Conservation (phyloP, 2,888 invertebrate species). For the Acronicta psi region DNA sequence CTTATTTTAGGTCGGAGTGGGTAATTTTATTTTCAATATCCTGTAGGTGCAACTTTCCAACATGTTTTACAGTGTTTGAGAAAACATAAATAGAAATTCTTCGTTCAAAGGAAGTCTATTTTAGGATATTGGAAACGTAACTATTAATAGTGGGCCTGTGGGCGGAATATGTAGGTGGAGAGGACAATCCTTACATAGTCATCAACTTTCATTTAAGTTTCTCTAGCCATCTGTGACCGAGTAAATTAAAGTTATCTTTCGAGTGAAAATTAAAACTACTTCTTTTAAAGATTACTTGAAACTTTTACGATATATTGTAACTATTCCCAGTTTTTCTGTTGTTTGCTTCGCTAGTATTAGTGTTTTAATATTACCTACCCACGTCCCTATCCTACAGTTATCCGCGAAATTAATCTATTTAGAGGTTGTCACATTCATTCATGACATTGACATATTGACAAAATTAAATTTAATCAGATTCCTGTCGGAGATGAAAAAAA, state of each 20-base stretch:
- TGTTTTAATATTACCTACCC: too few species aligned
- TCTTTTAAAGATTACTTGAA: too few species aligned
- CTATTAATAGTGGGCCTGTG: constrained; percentile 33
- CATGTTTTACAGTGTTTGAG: constrained; percentile 1
- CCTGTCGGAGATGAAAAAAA: constrained; percentile 27
- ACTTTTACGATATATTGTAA: too few species aligned
- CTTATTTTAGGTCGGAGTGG: neutral
- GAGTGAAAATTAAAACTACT: too few species aligned
- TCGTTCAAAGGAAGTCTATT: constrained; percentile 40
- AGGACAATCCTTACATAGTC: constrained; percentile 8
- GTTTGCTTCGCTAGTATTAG: too few species aligned
- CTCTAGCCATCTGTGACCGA: neutral
- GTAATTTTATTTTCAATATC: too few species aligned
- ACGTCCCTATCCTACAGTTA: too few species aligned
- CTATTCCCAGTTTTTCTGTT: too few species aligned
- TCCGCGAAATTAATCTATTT: too few species aligned
- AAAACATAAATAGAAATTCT: constrained; percentile 33
- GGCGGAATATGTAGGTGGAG: constrained; percentile 53
- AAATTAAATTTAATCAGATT: too few species aligned
- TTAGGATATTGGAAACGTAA: constrained; percentile 23
- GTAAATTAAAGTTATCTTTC: too few species aligned
- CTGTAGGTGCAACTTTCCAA: neutral
- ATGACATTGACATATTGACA: constrained; percentile 51
- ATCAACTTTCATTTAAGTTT: constrained; percentile 33
- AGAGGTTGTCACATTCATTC: constrained; percentile 7